Evolutionary conservation across 1,140 invertebrate genomes (phyloP).

Genomic region (Chironomus striatipennis): DNA sequence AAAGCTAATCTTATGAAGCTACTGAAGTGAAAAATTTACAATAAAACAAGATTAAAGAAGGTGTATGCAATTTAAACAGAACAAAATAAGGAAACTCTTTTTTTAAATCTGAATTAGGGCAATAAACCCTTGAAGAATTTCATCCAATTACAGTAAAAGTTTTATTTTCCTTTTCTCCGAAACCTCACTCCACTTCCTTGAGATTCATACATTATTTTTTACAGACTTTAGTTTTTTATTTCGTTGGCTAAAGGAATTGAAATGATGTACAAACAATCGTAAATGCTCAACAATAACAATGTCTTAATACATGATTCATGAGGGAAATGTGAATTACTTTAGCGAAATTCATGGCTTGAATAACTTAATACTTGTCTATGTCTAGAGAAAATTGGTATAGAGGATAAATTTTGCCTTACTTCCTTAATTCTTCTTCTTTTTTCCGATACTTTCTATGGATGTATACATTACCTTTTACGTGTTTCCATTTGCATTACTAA

Average conservation of each 20-base stretch:
- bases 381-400: not conserved
- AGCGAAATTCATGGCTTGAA: constrained; percentile 1
- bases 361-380: not conserved
- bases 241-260: too few species aligned
- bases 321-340: constrained; percentile 13
- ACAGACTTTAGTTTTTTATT: too few species aligned
- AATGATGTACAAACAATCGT: not conserved
- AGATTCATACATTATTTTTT: not conserved
- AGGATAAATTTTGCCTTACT: not conserved
- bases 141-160: not conserved
- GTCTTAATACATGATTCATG: constrained; percentile 13
- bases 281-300: constrained; percentile 14
- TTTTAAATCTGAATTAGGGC: not conserved
- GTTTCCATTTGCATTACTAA: constrained; percentile 13
- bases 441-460: not conserved
- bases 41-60: too few species aligned
- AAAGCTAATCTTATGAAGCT: too few species aligned
- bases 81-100: not conserved
- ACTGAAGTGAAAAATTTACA: too few species aligned
- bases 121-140: not conserved
- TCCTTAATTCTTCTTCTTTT: not conserved
- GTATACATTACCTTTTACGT: not conserved
- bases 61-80: too few species aligned
- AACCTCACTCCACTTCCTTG: not conserved
- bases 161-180: not conserved